Conservation (phyloP, 2,888 invertebrate genomes). For the Ommatoiulus sabulosus region DNA sequence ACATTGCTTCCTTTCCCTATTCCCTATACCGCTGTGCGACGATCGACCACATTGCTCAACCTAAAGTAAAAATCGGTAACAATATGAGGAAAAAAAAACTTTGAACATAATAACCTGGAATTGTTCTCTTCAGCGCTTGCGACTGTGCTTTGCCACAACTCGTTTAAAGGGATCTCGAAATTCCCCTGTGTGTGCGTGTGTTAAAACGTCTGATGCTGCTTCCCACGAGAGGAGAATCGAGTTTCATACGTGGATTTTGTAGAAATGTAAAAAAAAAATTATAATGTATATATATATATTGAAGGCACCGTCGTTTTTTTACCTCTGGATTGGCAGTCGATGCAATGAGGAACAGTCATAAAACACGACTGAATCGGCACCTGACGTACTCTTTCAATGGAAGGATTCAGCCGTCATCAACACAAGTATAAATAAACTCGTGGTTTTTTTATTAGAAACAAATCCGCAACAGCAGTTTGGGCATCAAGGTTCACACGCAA, state of each 20-base stretch:
- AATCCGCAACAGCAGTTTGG: background rate
- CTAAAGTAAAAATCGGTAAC: background rate
- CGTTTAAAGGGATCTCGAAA: background rate
- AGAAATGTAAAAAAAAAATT: slow-evolving; percentile 11
- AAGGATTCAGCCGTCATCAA: too few relatives aligned
- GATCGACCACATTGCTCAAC: slow-evolving; percentile 6
- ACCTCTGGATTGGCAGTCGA: background rate
- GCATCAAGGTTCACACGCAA: background rate
- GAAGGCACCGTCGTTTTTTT: background rate
- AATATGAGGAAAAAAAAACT: too few relatives aligned
- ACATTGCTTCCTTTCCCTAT: background rate
- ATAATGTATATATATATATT: slow-evolving; percentile 3
- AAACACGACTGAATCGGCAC: too few relatives aligned
- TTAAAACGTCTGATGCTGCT: background rate
- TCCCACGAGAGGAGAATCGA: background rate
- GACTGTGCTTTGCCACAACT: background rate
- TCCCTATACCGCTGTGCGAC: background rate
- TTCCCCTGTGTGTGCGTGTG: background rate
- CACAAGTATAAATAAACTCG: too few relatives aligned
- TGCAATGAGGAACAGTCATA: background rate
- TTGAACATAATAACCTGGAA: background rate
- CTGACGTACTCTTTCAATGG: too few relatives aligned
- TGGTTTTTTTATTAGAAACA: background rate
- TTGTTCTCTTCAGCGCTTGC: background rate
- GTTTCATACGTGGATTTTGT: slow-evolving; percentile 21